Evolutionary conservation across 2,113 vertebrate species (phyloP), one percentile per base, ranked within the genome.

Genomic region (Nansenia antarctica): DNA sequence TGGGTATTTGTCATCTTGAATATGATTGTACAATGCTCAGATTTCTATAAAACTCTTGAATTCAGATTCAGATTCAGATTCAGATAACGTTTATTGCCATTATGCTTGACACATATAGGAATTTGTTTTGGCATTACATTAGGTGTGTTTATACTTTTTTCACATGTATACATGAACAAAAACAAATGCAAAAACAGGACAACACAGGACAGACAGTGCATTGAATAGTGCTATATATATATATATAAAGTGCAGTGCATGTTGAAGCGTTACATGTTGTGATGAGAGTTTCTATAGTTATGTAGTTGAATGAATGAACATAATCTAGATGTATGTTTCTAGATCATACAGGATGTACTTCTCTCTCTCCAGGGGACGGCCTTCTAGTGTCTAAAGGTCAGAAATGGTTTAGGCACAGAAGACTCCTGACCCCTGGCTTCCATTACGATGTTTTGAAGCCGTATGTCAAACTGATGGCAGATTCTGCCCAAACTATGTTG

Each of bases 391-490:
- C 92, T 64, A 68, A 87, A 0, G 94, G 92, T 14, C 84, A 91
- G 73, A 94, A 85, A 9, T 96, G 95, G 96, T 93, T 96, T 73
- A 87, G 92, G 0, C 93, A 95, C 68, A 79, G 92, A 57, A 79
- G 91, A 26, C 91, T 97, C 54, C 80, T 98, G 72, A 98, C 95
- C 0, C 93, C 94, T 0, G 96, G 93, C 12, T 98, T 97, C 81
- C 94, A 96, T 79, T 95, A 91, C 0, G 94, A 96, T 0, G 81
- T 95, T 73, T 72, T 98, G 70, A 97, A 96, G 82, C 88, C 92
- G 0, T 95, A 97, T 0, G 78, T 94, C 45, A 80, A 79, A 7
- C 59, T 93, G 78, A 92, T 94, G 85, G 88, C 92, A 0, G 85
- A 95, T 18, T 95, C 92, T 27, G 79, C 91, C 2, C 83, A 54